Base-by-base conservation (phyloP, 2,888 invertebrate genomes). In the Caenorhabditis virilis region DNA sequence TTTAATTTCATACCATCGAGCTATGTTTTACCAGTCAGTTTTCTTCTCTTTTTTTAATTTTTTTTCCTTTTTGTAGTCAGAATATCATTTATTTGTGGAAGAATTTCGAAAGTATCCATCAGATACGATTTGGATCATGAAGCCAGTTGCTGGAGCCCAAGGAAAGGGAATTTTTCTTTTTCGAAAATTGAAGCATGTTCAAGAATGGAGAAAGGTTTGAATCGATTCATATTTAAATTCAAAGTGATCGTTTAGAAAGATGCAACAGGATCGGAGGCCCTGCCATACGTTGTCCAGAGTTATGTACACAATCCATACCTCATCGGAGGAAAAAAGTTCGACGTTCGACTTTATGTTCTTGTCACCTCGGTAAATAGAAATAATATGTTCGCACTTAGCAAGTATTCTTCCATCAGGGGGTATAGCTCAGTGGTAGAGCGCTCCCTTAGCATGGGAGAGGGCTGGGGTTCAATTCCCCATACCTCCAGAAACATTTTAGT, bases 91-190 rank as follows among this genome's bases (percentile, higher is more conserved):
- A 79, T 88, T 89, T 79, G 86, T 88, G 46, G 88, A 88, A 74
- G 88, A 88, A 75, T 88, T 88, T 75, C 85, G 87, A 69, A 86
- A 85, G 57, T 85, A 85, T 58, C 86, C 86, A 1, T 50, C 69
- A 1, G 87, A 87, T 11, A 85, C 85, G 3, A 87, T 87, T n/a
- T 88, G 88, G 88, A 89, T 88, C 52, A 88, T 89, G 84, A 89
- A 89, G 75, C 88, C 88, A 1, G 87, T 87, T 0, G 86, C 86
- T 2, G 87, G 87, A 30, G 87, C 88, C 11, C 88, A 88, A 82
- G 88, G 88, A 18, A 85, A 85, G 60, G 88, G 88, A 11, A 89
- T 89, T 39, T 89, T 89, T 78, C 83, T 89, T 18, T 88, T 89
- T 77, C 83, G 87, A 51, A 86, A 86, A 79, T 84, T 87, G 13